Evolutionary conservation across 2,797 vertebrate genomes (phyloP).

Genomic region (Balearica regulorum): DNA sequence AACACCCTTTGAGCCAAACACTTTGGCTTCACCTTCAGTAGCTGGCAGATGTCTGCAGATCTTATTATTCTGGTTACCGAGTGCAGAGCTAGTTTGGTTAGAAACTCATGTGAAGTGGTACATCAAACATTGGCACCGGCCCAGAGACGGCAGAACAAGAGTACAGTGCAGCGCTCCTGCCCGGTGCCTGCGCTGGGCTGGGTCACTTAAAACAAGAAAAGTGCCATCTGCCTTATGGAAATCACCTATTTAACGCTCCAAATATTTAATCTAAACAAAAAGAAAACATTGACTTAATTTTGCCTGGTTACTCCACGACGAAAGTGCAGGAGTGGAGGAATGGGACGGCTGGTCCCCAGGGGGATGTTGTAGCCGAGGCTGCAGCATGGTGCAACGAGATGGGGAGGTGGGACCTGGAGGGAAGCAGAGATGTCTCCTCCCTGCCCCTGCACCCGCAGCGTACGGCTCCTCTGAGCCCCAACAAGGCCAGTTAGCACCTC

Average conservation of each 20-base stretch:
- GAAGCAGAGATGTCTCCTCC: background rate
- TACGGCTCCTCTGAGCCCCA: background rate
- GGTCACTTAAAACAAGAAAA: background rate
- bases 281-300: background rate
- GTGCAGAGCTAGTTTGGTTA: constrained; percentile 53
- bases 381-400: accelerated
- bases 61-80: constrained; percentile 56
- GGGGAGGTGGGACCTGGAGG: background rate
- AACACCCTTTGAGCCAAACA: background rate
- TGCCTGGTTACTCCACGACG: background rate
- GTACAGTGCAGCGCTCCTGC: background rate
- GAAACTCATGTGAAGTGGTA: constrained; percentile 70
- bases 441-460: background rate
- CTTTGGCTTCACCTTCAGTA: constrained; percentile 4
- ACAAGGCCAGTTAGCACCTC: background rate
- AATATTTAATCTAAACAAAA: background rate
- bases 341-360: background rate
- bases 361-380: accelerated
- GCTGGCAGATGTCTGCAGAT: constrained; percentile 50
- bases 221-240: constrained; percentile 48
- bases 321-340: background rate
- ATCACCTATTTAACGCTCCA: background rate
- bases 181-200: constrained; percentile 5
- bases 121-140: constrained; percentile 70
- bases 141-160: constrained; percentile 11